Evolutionary conservation across 1,140 invertebrate genomes (phyloP), one percentile per base, ranked within the genome.

Genomic region (Brachionus asplanchnoidis): DNA sequence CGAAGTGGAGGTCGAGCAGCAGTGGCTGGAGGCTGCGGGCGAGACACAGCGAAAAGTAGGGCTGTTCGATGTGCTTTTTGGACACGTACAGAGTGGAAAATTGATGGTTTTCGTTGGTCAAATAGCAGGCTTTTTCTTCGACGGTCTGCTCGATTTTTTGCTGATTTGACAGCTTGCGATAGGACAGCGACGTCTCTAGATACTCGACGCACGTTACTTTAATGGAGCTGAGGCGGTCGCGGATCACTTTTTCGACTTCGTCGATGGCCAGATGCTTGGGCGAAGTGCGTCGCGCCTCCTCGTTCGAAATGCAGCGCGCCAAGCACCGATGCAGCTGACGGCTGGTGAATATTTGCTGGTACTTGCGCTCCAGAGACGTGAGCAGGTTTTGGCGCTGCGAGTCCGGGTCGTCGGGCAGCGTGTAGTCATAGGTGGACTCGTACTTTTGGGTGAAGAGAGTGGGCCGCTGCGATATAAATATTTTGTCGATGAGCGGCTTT

Each of bases 71-170:
- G 42, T 84, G 84, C 28, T 84, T 84, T 17, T 46, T 53, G 28
- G 56, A 66, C 28, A 84, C 60, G 42, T 84, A 84, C 11, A 84
- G 53, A 53, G 66, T 75, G n/a, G 65, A 23, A 77, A 56, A 75
- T 50, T 84, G 66, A 14, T 44, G 32, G 9, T 20, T 50, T 65
- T 84, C 84, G 36, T 42, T 32, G 3, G 66, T 73, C 40, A 84
- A 84, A 65, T 75, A 77, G 75, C 65, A 68, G 11, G 84, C 84
- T 56, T 46, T 73, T 84, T 84, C 84, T 42, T 84, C 68, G 26
- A 77, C 84, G 53, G 84, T 75, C 75, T 77, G 68, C 2, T 84
- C 84, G 17, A 84, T 44, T 78, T 84, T 84, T 53, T 84, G 65
- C 42, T 83, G 56, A 66, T 68, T 68, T 0, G 53, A 65, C 1